A percentile compares a stretch with the other conserved stretches of the same genome.
Conservation (phyloP, 2,888 invertebrate species). For the Orthosia cruda region DNA sequence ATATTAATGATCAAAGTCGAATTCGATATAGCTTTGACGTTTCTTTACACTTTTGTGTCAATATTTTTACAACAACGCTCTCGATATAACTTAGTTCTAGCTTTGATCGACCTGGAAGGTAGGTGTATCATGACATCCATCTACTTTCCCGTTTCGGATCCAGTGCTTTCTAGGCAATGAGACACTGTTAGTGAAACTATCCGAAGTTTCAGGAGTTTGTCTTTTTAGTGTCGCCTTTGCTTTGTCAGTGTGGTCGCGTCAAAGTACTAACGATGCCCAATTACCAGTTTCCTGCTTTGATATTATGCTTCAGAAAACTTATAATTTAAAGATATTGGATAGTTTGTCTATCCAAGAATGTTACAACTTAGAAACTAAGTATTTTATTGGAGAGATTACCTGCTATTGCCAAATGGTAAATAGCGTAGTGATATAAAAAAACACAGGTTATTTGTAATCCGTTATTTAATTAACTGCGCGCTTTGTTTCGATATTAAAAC, state of each 20-base stretch:
- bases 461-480: too few relatives aligned
- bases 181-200: constrained; percentile 15
- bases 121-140: constrained; percentile 12
- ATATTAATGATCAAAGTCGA: background rate
- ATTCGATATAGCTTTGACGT: background rate
- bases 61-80: background rate
- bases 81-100: constrained; percentile 2
- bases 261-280: constrained; percentile 32
- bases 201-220: constrained; percentile 30
- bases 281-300: constrained; percentile 17
- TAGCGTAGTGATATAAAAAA: background rate
- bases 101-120: background rate
- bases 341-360: background rate
- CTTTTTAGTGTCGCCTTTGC: constrained; percentile 21
- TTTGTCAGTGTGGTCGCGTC: constrained; percentile 8
- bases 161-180: background rate
- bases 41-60: background rate
- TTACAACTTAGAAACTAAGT: background rate
- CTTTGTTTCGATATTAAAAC: constrained; percentile 1
- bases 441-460: background rate
- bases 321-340: background rate
- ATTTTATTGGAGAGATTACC: background rate
- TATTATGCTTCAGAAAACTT: constrained; percentile 3
- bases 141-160: constrained; percentile 19
- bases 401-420: background rate